Conservation (phyloP, 64 coral and sea anemone genomes). For the Pachyseris speciosa region DNA sequence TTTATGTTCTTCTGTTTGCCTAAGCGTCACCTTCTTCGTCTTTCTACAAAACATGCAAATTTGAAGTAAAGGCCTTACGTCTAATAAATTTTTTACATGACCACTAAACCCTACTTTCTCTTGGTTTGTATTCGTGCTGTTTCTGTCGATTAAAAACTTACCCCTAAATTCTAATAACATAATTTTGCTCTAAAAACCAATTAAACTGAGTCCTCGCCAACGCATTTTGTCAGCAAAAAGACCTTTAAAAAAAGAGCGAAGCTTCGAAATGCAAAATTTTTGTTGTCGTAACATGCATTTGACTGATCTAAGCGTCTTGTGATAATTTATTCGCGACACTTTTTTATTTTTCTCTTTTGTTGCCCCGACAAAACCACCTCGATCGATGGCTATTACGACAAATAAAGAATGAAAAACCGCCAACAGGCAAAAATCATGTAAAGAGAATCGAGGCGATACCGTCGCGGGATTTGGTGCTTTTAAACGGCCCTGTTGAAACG, state of each 20-base stretch:
- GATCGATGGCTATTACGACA: not conserved
- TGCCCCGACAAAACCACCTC: not conserved
- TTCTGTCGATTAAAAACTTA: not conserved
- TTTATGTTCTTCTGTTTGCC: too few species aligned
- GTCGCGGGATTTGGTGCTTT: not conserved
- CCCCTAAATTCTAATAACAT: too few species aligned
- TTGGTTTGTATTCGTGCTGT: not conserved
- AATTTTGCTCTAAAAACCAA: too few species aligned
- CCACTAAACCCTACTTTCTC: too few species aligned
- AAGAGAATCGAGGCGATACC: not conserved
- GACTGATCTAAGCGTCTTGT: not conserved
- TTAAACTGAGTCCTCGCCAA: not conserved
- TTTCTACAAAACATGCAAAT: slow-evolving; percentile 5
- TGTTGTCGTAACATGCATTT: not conserved
- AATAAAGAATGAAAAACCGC: slow-evolving; percentile 5
- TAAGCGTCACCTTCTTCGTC: too few species aligned
- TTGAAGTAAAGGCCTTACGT: too few species aligned
- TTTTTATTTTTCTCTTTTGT: not conserved
- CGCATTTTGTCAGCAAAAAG: too few species aligned
- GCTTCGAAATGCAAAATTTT: not conserved
- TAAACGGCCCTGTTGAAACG: not conserved
- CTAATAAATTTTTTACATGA: slow-evolving; percentile 24
- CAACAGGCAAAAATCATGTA: not conserved
- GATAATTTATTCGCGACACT: not conserved
- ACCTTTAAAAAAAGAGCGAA: too few species aligned